Percentiles rank a stretch among this genome's conserved stretches.
Conservation (phyloP, 2,113 vertebrate genomes). For the Choloepus hoffmanni region DNA sequence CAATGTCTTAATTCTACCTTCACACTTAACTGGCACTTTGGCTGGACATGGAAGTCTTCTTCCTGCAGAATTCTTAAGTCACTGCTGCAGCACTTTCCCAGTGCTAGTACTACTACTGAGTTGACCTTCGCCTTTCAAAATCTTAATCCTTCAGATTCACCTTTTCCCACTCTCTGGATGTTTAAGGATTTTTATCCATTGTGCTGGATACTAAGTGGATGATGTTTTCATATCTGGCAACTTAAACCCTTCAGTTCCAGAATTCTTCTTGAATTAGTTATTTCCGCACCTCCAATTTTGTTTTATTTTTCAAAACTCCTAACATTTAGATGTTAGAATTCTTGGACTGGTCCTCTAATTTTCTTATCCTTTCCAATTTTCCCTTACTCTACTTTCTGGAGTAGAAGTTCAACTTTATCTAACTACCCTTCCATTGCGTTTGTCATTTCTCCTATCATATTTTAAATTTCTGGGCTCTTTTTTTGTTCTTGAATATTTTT, state of each 20-base stretch:
- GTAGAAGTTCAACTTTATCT: neutral
- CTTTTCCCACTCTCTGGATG: neutral
- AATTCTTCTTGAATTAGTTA: neutral
- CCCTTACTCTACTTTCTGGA: neutral
- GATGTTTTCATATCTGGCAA: neutral
- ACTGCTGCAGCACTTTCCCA: neutral
- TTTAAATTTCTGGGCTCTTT: neutral
- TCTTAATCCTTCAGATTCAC: neutral
- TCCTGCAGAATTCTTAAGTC: neutral
- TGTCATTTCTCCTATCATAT: neutral
- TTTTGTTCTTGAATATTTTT: neutral
- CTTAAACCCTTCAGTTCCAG: neutral
- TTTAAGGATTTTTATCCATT: neutral
- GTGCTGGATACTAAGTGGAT: neutral
- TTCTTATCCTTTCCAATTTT: neutral
- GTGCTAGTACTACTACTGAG: neutral
- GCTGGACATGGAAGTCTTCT: neutral
- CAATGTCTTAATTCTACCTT: neutral
- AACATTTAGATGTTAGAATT: neutral
- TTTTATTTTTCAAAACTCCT: neutral
- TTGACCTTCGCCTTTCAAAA: neutral
- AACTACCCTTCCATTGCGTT: neutral
- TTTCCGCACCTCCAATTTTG: neutral
- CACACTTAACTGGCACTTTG: neutral
- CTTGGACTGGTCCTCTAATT: neutral